Base-by-base conservation (phyloP, 2,113 vertebrate genomes). In the Jaculus jaculus region DNA sequence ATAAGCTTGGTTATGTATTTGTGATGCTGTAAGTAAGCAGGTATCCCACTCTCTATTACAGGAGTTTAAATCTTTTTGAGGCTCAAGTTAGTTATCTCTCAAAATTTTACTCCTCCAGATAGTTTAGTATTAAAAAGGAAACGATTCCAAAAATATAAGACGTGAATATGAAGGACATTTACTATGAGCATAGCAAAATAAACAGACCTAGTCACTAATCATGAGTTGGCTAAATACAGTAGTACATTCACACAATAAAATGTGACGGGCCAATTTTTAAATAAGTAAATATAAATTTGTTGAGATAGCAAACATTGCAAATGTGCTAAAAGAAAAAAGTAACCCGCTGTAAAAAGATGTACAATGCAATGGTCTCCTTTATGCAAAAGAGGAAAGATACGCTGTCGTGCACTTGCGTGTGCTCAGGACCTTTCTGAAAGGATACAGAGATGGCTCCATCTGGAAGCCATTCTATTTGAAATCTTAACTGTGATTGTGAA, bases 391-490 rank as follows among this genome's bases (percentile, higher is more conserved):
- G 80, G 58, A 54, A 11, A 1, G 24, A 60, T n/a, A 79, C 3
- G 78, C 7, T 37, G 42, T 74, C 75, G 63, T 54, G 68, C 7
- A 68, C 91, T 86, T 65, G 10, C 32, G 21, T 42, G 42, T 61
- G 78, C 93, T 79, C 23, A 51, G 84, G 86, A 78, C 47, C 60
- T 89, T 96, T 84, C 89, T 89, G 78, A 89, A 96, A 95, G 51
- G 92, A 93, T 47, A 79, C 54, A 47, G 89, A 91, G 92, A 93
- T 34, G 68, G 81, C 74, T 92, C 81, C 5, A 72, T 94, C 95
- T 95, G 93, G 80, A 95, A 96, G 78, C 13, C 11, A 95, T 94
- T 94, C 79, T 79, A 82, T 72, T 86, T 92, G 89, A 93, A 92
- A 88, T 83, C 90, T 95, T 87, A 95, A 95, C 69, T 42, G n/a